Conservation (phyloP, 2,113 vertebrate species). For the Python bivittatus region DNA sequence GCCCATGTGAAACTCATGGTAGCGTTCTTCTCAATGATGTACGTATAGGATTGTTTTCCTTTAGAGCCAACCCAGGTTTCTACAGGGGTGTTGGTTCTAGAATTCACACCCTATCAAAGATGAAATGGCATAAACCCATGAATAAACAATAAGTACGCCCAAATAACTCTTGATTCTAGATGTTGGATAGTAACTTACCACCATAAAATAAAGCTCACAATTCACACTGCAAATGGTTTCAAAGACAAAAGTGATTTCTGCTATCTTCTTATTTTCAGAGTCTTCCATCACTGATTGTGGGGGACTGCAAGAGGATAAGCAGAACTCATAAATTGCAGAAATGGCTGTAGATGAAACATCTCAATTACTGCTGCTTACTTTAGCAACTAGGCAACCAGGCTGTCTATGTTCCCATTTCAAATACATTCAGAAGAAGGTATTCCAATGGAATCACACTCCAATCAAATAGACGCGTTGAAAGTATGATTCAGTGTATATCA, state of each 20-base stretch:
- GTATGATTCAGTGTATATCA: background rate
- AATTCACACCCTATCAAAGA: conserved; percentile 79
- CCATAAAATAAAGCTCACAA: conserved; percentile 88
- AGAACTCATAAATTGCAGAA: conserved; percentile 17
- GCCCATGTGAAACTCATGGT: conserved; percentile 91
- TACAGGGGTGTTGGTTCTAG: conserved; percentile 78
- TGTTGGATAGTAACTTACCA: conserved; percentile 72
- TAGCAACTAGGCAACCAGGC: background rate
- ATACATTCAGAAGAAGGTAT: background rate
- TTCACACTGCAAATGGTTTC: conserved; percentile 84
- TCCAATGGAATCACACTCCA: background rate
- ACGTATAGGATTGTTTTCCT: conserved; percentile 90
- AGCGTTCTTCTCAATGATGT: conserved; percentile 81
- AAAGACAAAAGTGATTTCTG: conserved; percentile 90
- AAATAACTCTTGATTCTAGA: background rate
- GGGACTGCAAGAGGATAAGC: conserved; percentile 67
- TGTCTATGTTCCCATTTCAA: background rate
- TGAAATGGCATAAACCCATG: background rate
- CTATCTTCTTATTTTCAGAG: conserved; percentile 78
- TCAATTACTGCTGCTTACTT: background rate
- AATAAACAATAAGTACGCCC: background rate
- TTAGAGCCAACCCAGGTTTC: conserved; percentile 86
- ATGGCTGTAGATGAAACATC: background rate
- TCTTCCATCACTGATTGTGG: conserved; percentile 74
- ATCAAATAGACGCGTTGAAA: background rate